Base-by-base conservation (phyloP, 2,113 vertebrate species). In the Tichodroma muraria region DNA sequence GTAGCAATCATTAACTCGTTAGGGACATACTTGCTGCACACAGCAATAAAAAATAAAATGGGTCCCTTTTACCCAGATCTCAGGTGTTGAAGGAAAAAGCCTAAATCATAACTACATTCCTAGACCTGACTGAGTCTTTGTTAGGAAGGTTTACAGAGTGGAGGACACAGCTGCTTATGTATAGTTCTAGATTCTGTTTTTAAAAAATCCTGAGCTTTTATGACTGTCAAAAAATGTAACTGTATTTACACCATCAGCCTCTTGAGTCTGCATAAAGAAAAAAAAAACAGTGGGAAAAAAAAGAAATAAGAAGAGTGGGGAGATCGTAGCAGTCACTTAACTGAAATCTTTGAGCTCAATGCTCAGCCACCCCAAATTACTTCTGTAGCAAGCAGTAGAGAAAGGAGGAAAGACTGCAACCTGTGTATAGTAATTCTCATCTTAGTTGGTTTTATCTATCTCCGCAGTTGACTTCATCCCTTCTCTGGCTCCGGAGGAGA, bases 1-100 rank as follows among this genome's bases (percentile, higher is more conserved):
- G 50, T 50, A 89, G 38, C 42, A 95, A 91, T 90, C 85, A 95
- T 88, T 96, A 95, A 90, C 81, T 88, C 66, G 63, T 91, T 82
- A 72, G 57, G 40, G 33, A 71, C 57, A 25, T 7, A 42, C 17
- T 40, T 82, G 35, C 31, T 80, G 59, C 37, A 89, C 24, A n/a
- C 21, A 85, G 31, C 25, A 63, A n/a, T 31, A 52, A 83, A 72
- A 68, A 47, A 27, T 8, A 47, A 85, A 89, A 79, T 25, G 24
- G 2, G 24, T 65, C 50, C 19, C 17, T 30, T 28, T 77, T 71
- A 68, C 5, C 10, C n/a, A 47, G 49, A 91, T 37, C 22, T 81
- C 54, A 88, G 21, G 21, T 56, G 59, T 33, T 40, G 17, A 30
- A 79, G 23, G 31, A 79, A 85, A 89, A 94, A 56, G 28, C 9